phyloP scores from a whole-genome alignment of 1,140 invertebrate species.

The Eciton burchellii region DNA sequence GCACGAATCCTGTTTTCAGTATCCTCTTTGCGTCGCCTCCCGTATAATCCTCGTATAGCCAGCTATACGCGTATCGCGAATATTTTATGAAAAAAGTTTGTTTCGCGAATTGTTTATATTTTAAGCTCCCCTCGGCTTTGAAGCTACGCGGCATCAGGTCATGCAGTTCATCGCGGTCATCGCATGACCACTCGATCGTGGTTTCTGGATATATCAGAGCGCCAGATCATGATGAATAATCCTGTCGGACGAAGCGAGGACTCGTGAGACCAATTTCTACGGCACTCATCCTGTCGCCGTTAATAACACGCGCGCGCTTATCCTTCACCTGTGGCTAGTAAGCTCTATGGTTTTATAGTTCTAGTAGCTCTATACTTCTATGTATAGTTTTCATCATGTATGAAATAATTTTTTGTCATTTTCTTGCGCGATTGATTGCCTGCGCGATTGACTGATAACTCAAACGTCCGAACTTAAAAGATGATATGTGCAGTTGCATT shows the following conservation, averaged over 20 bases:
- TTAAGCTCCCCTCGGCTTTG: background rate
- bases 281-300: background rate
- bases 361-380: no score
- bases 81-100: no score
- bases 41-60: no score
- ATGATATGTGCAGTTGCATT: background rate
- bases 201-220: conserved; percentile 15
- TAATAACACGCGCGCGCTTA: background rate
- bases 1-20: no score
- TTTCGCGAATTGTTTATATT: background rate
- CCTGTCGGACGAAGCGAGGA: conserved; percentile 4
- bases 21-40: no score
- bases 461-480: background rate
- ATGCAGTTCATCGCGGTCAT: background rate
- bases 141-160: background rate
- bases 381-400: background rate
- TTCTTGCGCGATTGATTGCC: background rate
- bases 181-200: background rate
- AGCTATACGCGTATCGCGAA: no score
- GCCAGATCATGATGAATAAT: conserved; percentile 37
- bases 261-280: conserved; percentile 49
- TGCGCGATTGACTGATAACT: background rate
- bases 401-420: conserved; percentile 51
- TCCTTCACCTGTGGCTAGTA: conserved; percentile 41
- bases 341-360: no score